Conservation (phyloP, 2,888 invertebrate species). For the Dicyrtomina minuta region DNA sequence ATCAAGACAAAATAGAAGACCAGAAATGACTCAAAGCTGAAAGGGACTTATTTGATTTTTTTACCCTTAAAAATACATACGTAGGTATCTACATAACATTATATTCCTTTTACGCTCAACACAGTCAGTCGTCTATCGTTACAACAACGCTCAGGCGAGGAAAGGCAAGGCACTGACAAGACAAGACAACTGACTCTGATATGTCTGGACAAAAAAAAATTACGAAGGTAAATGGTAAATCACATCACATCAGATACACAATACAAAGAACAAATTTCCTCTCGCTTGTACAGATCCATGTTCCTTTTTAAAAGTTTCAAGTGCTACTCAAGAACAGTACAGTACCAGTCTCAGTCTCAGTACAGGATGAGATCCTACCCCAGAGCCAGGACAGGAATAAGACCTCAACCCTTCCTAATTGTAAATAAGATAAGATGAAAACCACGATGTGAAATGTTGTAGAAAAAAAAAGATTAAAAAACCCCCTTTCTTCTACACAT, state of each 20-base stretch:
- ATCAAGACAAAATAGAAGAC: neutral
- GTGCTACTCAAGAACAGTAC: neutral
- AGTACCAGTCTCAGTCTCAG: neutral
- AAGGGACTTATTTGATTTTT: slow-evolving; percentile 14
- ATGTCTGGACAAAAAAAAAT: neutral
- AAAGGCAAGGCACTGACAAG: neutral
- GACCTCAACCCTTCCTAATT: slow-evolving; percentile 31
- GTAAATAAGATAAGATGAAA: slow-evolving; percentile 38
- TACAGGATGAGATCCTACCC: neutral
- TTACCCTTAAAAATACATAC: neutral
- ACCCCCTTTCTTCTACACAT: too few species aligned
- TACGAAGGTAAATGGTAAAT: slow-evolving; percentile 14
- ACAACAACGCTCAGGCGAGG: too few species aligned
- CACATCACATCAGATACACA: slow-evolving; percentile 9
- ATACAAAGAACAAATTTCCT: slow-evolving; percentile 7
- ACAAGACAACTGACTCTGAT: slow-evolving; percentile 1
- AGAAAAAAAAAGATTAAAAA: neutral
- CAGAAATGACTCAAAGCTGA: slow-evolving; percentile 25
- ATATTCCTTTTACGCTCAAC: too few species aligned
- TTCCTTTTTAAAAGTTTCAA: neutral
- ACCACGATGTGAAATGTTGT: neutral
- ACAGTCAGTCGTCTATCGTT: neutral
- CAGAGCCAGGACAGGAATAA: neutral
- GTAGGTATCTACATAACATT: too few species aligned
- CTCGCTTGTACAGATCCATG: slow-evolving; percentile 3